phyloP scores from a whole-genome alignment of 1,140 invertebrate genomes.

The Drosophila parvula region DNA sequence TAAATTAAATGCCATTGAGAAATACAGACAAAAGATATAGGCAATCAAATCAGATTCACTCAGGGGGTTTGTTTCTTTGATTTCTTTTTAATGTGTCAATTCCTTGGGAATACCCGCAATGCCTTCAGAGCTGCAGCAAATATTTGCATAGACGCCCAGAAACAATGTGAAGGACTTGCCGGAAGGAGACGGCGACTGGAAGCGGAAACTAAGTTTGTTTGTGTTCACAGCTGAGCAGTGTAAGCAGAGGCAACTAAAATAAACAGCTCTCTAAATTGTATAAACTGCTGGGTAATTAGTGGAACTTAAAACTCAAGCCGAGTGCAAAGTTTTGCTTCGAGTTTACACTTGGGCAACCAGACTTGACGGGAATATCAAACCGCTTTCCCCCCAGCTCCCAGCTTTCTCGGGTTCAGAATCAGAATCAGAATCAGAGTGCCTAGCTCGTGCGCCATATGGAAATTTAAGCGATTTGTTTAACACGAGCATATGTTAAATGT shows the following conservation, averaged over 20 bases:
- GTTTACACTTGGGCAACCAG: conserved; percentile 12
- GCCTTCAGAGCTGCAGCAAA: conserved; percentile 4
- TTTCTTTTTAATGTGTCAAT: conserved; percentile 6
- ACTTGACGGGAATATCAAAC: background rate
- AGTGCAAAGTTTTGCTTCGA: conserved; percentile 32
- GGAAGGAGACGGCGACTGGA: conserved; percentile 15
- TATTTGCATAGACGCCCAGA: conserved; percentile 32
- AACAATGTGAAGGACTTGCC: conserved; percentile 15
- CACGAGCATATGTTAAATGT: conserved; percentile 74
- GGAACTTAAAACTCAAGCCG: conserved; percentile 11
- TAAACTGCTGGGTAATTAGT: conserved; percentile 40
- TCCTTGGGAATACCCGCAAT: conserved; percentile 7
- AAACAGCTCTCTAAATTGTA: conserved; percentile 30
- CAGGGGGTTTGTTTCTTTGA: background rate
- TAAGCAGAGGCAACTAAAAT: conserved; percentile 17
- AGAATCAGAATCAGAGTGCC: background rate
- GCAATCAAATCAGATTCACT: background rate
- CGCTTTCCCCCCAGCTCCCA: conserved; percentile 5
- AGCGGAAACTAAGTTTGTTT: conserved; percentile 16
- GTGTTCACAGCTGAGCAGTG: conserved; percentile 10
- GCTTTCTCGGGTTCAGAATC: background rate
- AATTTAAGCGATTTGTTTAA: conserved; percentile 71
- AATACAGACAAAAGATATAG: background rate
- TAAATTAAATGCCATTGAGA: background rate
- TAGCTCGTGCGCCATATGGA: conserved; percentile 54